Percentiles rank a stretch among this genome's conserved stretches.
Evolutionary conservation across 2,797 vertebrate genomes (phyloP).

Genomic region (Paedocypris micromegethes): DNA sequence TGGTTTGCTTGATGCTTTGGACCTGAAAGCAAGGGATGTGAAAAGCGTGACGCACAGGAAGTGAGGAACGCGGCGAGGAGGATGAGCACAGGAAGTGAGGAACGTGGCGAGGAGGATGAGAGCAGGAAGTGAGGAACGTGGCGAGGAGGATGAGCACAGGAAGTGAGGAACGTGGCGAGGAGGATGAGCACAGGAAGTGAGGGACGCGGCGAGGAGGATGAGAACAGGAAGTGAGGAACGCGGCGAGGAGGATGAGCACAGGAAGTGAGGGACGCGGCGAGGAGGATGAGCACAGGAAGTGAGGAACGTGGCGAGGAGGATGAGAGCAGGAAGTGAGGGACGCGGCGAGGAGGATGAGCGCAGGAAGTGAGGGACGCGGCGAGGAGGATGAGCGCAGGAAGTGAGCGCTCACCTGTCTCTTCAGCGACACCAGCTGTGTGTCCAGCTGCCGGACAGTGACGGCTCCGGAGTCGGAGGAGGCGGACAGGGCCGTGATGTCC

Average conservation of each 20-base stretch:
- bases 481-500: conserved; percentile 75
- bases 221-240: conserved; percentile 63
- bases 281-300: background rate
- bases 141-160: background rate
- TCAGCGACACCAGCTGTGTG: conserved; percentile 83
- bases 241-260: background rate
- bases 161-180: background rate
- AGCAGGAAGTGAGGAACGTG: conserved; percentile 51
- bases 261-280: background rate
- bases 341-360: too few relatives aligned
- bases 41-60: background rate
- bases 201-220: too few relatives aligned
- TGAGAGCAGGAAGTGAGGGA: background rate
- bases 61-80: background rate
- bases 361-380: background rate
- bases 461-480: conserved; percentile 76
- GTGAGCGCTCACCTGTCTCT: conserved; percentile 74
- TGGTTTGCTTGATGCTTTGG: conserved; percentile 88
- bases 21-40: conserved; percentile 63
- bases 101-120: background rate
- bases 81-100: background rate
- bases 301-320: too few relatives aligned
- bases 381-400: background rate
- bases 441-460: conserved; percentile 79
- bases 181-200: background rate